phyloP scores from a whole-genome alignment of 2,113 vertebrate species.

The Machaerirhynchus nigripectus region DNA sequence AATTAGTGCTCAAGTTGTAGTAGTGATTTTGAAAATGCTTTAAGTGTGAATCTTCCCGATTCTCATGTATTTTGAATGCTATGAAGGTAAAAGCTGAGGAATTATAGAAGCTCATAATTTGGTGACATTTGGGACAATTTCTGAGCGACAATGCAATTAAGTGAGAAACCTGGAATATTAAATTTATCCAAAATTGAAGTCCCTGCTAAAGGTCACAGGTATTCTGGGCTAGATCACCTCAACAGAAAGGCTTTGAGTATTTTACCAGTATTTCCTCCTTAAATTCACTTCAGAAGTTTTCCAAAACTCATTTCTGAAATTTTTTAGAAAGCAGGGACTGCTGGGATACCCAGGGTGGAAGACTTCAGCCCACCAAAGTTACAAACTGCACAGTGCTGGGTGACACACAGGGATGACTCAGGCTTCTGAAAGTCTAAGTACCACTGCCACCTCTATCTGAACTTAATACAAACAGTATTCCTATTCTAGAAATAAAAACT shows the following conservation, averaged over 20 bases:
- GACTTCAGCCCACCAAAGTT: not conserved
- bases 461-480: not conserved
- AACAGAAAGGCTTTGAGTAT: not conserved
- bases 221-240: not conserved
- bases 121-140: not conserved
- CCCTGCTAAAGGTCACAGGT: not conserved
- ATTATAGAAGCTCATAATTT: not conserved
- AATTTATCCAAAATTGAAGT: not conserved
- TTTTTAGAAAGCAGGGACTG: not conserved
- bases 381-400: not conserved
- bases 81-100: not conserved
- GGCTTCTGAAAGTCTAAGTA: not conserved
- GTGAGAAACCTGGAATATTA: not conserved
- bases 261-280: not conserved
- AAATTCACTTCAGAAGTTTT: not conserved
- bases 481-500: not conserved
- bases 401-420: accelerated
- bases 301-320: not conserved
- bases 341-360: not conserved
- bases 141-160: not conserved
- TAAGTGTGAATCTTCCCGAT: not conserved
- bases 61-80: not conserved
- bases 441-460: not conserved
- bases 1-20: conserved; percentile 35
- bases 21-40: conserved; percentile 38